These are phyloP conservation scores for Lates calcarifer DNA, from an alignment of 2,113 vertebrate genomes.

Conservation along the genomic window DNA sequence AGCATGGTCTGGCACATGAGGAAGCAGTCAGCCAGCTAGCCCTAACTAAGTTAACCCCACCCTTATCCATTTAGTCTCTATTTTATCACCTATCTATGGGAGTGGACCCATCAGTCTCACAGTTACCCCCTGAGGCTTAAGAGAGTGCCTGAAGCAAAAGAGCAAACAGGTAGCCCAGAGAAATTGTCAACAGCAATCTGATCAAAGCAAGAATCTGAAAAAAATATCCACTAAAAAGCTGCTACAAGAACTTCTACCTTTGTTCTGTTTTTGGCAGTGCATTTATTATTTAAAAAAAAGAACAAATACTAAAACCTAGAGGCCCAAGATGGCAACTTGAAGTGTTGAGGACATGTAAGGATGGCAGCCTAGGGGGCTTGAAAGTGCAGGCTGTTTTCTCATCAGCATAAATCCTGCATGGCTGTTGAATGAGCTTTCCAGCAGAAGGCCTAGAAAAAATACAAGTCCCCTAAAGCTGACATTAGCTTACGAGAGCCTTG, in stretches of 20 bases:
- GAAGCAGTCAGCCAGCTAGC: conserved; percentile 45
- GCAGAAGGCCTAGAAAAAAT: conserved; percentile 49
- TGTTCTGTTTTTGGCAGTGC: conserved; percentile 3
- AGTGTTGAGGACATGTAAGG: conserved; percentile 42
- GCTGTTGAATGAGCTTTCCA: conserved; percentile 52
- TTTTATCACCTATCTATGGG: neutral
- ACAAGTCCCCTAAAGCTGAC: conserved; percentile 56
- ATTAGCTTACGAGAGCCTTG: conserved; percentile 47
- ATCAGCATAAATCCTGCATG: conserved; percentile 74
- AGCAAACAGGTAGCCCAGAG: conserved; percentile 26
- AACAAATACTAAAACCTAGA: conserved; percentile 2
- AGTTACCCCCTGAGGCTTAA: conserved; percentile 18
- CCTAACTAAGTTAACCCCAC: too few relatives aligned
- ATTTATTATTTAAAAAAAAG: neutral
- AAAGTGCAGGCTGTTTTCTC: conserved; percentile 67
- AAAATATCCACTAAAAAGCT: neutral
- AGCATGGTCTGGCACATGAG: conserved; percentile 65
- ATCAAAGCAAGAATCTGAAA: neutral
- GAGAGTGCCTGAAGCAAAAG: conserved; percentile 35
- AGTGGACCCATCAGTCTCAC: conserved; percentile 1
- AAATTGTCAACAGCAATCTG: conserved; percentile 29
- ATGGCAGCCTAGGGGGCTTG: conserved; percentile 40
- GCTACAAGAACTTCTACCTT: neutral
- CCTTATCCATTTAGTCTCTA: too few relatives aligned
- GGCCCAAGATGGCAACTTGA: conserved; percentile 45